phyloP scores from a whole-genome alignment of 2,888 invertebrate genomes.

The Troglohyphantes excavatus region DNA sequence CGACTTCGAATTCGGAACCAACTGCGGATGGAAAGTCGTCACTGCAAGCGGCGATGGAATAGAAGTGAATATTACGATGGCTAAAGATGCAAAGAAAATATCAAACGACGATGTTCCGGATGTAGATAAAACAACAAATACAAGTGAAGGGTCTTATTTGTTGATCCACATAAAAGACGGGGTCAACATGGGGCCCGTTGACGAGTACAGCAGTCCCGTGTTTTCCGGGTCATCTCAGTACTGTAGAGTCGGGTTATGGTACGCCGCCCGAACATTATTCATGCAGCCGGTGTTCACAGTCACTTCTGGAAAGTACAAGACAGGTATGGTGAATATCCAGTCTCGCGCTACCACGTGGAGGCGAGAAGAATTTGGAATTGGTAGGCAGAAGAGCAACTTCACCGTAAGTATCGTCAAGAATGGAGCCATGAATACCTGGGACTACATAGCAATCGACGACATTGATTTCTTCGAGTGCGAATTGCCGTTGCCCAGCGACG shows the following conservation, averaged over 20 bases:
- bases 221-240: slow-evolving; percentile 51
- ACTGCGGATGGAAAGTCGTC: slow-evolving; percentile 66
- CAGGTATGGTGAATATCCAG: slow-evolving; percentile 29
- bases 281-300: slow-evolving; percentile 20
- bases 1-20: slow-evolving; percentile 67
- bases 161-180: slow-evolving; percentile 34
- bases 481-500: slow-evolving; percentile 42
- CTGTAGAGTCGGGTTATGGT: slow-evolving; percentile 69
- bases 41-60: slow-evolving; percentile 36
- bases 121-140: slow-evolving; percentile 67
- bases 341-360: slow-evolving; percentile 21
- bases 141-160: slow-evolving; percentile 61
- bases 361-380: slow-evolving; percentile 61
- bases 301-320: neutral
- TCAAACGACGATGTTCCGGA: slow-evolving; percentile 26
- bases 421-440: neutral
- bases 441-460: slow-evolving; percentile 72
- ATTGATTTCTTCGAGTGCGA: slow-evolving; percentile 74
- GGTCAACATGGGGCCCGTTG: slow-evolving; percentile 17
- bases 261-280: neutral
- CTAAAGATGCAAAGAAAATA: slow-evolving; percentile 43
- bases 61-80: slow-evolving; percentile 67
- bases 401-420: slow-evolving; percentile 45
- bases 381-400: slow-evolving; percentile 58
- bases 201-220: slow-evolving; percentile 51